Base-by-base conservation (phyloP, 2,113 vertebrate species). In the Gila orcuttii region DNA sequence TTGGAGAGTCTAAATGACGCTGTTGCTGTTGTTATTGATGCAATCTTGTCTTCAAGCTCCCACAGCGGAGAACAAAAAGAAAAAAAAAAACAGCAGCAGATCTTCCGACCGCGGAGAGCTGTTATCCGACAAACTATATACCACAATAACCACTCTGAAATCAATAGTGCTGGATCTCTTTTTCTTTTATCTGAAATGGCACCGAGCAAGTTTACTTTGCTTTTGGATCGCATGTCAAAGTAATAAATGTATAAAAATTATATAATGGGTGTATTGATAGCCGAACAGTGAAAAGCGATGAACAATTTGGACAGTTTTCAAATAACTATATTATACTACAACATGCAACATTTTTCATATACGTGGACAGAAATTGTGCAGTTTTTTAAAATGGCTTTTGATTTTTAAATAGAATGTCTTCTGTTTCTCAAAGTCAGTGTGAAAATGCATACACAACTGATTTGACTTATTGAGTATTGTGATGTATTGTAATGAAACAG, bases 11-110 rank as follows among this genome's bases (percentile, higher is more conserved):
- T 66, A 50, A 25, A 85, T 57, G 19, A 62, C 60, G 47, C 33
- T 77, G 76, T 9, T 66, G 23, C 50, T 77, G 60, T 79, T 66
- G 84, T 79, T 85, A 85, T 79, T 80, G 84, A 86, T 80, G 84
- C 25, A 13, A 23, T 73, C 66, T 86, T 80, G 79, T 80, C 59
- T 64, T 47, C 79, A 64, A 80, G n/a, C 36, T 80, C 79, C 36
- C 77, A 80, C 64, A n/a, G 84, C 21, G 66, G 77, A 69, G 36
- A 86, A 69, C 50, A 57, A 86, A 55, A 69, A 31, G 52, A 25
- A 15, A 75, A 74, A 62, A 74, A 62, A 79, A 85, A 39, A 66
- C 47, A 13, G 28, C 23, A 57, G 25, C 66, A 45, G 21, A 42
- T 59, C 42, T 80, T 62, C 36, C 31, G 12, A 47, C 64, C 31